phyloP scores from a whole-genome alignment of 2,113 vertebrate species.

The Arenaria interpres region DNA sequence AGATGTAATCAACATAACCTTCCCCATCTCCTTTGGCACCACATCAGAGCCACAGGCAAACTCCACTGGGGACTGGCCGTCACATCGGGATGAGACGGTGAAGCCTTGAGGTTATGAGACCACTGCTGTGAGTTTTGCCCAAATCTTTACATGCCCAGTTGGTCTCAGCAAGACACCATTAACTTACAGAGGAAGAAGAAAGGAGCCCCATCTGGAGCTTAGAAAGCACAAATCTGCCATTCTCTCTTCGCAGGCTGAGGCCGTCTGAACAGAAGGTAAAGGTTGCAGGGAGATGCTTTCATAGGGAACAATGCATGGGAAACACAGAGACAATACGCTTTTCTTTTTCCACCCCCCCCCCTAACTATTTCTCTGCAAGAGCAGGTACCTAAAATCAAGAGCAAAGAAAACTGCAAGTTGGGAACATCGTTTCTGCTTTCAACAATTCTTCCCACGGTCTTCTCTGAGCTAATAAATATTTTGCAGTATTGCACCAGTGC shows the following conservation, averaged over 20 bases:
- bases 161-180: constrained; percentile 89
- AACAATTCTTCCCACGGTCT: neutral
- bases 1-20: constrained; percentile 82
- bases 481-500: neutral
- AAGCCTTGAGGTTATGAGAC: constrained; percentile 71
- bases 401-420: neutral
- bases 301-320: constrained; percentile 61
- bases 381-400: constrained; percentile 33
- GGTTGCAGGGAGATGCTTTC: constrained; percentile 64
- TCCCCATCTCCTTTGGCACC: constrained; percentile 60
- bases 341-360: neutral
- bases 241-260: constrained; percentile 53
- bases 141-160: constrained; percentile 90
- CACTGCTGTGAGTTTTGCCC: constrained; percentile 83
- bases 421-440: neutral
- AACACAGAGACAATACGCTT: constrained; percentile 11
- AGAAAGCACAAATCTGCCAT: constrained; percentile 71
- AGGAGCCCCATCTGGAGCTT: constrained; percentile 73
- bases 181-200: constrained; percentile 72
- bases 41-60: constrained; percentile 57
- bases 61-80: constrained; percentile 37
- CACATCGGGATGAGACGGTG: constrained; percentile 34
- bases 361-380: neutral
- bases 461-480: neutral
- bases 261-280: constrained; percentile 62